Evolutionary conservation across 2,113 vertebrate species (phyloP).

Genomic region (Chitala chitala): DNA sequence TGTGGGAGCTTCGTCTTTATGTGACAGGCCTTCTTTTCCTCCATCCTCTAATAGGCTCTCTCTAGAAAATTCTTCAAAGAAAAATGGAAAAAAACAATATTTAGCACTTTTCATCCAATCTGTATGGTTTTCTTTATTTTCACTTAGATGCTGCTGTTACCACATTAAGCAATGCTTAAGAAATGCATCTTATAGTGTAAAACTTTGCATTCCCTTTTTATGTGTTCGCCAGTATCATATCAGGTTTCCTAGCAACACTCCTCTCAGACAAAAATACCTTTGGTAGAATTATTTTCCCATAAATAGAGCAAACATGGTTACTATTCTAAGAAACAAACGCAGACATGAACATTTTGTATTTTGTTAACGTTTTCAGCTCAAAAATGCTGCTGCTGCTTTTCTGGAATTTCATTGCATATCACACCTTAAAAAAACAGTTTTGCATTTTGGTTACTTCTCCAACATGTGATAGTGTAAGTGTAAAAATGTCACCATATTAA

Average conservation of each 20-base stretch:
- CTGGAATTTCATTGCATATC: too few species aligned
- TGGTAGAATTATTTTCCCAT: not conserved
- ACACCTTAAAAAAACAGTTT: too few species aligned
- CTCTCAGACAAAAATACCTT: not conserved
- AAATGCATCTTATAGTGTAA: not conserved
- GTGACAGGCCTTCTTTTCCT: constrained; percentile 42
- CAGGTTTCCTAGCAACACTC: not conserved
- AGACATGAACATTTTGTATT: not conserved
- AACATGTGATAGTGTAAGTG: too few species aligned
- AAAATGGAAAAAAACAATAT: not conserved
- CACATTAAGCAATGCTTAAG: not conserved
- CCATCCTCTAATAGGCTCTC: constrained; percentile 58
- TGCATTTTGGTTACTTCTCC: too few species aligned
- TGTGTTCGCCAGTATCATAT: not conserved
- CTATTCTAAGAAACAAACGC: not conserved
- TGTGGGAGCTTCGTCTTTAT: constrained; percentile 44
- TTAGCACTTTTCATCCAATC: not conserved
- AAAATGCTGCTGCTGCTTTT: not conserved
- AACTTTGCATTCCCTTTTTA: not conserved
- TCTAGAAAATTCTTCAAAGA: constrained; percentile 58
- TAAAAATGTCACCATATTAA: too few species aligned
- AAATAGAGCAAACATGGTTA: not conserved
- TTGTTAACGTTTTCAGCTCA: not conserved
- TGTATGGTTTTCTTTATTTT: not conserved
- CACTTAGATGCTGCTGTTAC: not conserved